These are phyloP conservation scores for Subanguina moxae DNA, from an alignment of 1,140 invertebrate genomes.

Conservation along the genomic window DNA sequence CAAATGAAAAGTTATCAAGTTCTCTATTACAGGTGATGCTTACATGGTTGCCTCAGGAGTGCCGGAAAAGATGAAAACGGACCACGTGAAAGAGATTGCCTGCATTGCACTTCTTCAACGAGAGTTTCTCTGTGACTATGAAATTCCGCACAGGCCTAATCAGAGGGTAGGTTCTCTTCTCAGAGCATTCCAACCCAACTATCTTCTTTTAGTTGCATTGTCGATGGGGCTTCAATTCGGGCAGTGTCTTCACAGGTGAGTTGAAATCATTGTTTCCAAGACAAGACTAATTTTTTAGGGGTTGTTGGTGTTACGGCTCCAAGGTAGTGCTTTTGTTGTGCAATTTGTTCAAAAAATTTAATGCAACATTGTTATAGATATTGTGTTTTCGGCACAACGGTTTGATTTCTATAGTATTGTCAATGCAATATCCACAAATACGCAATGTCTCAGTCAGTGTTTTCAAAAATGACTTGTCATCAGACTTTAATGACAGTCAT, in stretches of 20 bases:
- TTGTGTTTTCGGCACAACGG: conserved; percentile 47
- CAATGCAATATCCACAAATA: neutral
- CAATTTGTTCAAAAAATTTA: no score
- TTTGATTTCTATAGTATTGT: neutral
- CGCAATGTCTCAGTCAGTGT: no score
- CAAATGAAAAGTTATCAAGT: no score
- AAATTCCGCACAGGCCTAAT: conserved; percentile 45
- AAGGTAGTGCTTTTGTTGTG: no score
- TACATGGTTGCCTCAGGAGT: conserved; percentile 48
- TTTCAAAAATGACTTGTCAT: no score
- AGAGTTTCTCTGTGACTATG: conserved; percentile 44
- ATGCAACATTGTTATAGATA: conserved; percentile 20
- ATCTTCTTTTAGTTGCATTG: conserved; percentile 39
- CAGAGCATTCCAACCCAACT: no score
- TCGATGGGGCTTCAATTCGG: conserved; percentile 49
- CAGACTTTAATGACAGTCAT: no score
- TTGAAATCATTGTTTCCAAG: neutral
- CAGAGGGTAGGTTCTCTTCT: conserved; percentile 8
- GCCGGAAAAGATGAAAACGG: conserved; percentile 40
- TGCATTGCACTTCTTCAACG: conserved; percentile 45
- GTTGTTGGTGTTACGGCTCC: conserved; percentile 48
- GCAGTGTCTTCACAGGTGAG: conserved; percentile 41
- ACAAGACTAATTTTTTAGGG: conserved; percentile 11
- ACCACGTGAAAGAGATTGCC: conserved; percentile 46
- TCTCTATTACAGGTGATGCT: conserved; percentile 33